phyloP scores from a whole-genome alignment of 1,140 invertebrate species.

The Stenopsyche tienmushanensis region DNA sequence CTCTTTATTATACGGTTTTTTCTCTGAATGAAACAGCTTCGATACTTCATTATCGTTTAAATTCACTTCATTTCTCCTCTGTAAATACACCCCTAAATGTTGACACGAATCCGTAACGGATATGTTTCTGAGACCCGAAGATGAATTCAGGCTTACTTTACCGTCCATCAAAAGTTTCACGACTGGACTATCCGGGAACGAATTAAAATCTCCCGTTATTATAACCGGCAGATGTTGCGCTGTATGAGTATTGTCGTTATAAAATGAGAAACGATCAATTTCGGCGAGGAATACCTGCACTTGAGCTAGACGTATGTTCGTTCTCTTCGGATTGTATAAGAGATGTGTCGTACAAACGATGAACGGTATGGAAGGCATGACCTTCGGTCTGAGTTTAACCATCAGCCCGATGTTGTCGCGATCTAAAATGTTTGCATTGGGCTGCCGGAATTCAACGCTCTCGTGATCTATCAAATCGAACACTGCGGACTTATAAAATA shows the following conservation, averaged over 20 bases:
- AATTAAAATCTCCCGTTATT: constrained; percentile 89
- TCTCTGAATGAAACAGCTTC: constrained; percentile 42
- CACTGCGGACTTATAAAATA: constrained; percentile 68
- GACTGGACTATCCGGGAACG: constrained; percentile 68
- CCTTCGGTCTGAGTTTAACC: constrained; percentile 65
- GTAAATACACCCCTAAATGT: constrained; percentile 56
- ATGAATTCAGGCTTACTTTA: constrained; percentile 42
- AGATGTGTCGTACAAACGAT: constrained; percentile 91
- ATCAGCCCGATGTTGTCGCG: constrained; percentile 87
- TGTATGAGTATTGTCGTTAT: constrained; percentile 47
- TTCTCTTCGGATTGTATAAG: constrained; percentile 86
- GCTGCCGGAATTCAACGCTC: constrained; percentile 61
- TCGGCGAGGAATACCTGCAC: constrained; percentile 77
- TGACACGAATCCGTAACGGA: constrained; percentile 67
- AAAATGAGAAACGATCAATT: constrained; percentile 75
- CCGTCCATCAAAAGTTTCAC: constrained; percentile 74
- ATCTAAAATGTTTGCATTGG: constrained; percentile 64
- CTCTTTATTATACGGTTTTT: constrained; percentile 22
- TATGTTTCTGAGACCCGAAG: constrained; percentile 44
- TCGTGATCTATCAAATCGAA: constrained; percentile 64
- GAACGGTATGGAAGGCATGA: constrained; percentile 55
- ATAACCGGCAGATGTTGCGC: constrained; percentile 71
- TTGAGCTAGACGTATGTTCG: constrained; percentile 88
- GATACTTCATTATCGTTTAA: constrained; percentile 41
- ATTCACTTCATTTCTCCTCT: constrained; percentile 35